These are phyloP conservation scores for Protomyctophum bolini DNA, from an alignment of 2,113 vertebrate genomes.

Conservation along the genomic window DNA sequence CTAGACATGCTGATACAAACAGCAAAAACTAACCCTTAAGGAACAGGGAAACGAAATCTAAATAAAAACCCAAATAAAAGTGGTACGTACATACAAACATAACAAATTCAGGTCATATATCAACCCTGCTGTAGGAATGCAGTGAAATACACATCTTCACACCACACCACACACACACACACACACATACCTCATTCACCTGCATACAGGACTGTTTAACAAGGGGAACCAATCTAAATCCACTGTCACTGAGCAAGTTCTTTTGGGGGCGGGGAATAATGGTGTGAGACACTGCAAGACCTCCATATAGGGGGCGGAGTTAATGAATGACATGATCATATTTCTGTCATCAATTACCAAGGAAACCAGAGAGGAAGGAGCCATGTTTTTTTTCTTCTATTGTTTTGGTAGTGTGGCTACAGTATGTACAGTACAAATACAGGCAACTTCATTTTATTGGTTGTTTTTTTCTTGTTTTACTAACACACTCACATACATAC, in stretches of 20 bases:
- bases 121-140: conserved; percentile 91
- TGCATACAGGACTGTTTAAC: conserved; percentile 87
- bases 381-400: conserved; percentile 52
- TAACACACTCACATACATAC: conserved; percentile 11
- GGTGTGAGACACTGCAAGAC: neutral
- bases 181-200: conserved; percentile 80
- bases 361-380: conserved; percentile 52
- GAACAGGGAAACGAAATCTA: conserved; percentile 35
- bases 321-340: conserved; percentile 46
- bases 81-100: conserved; percentile 64
- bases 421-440: conserved; percentile 93
- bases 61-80: conserved; percentile 20
- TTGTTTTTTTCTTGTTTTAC: conserved; percentile 34
- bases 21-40: conserved; percentile 70
- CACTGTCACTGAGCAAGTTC: conserved; percentile 85
- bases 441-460: conserved; percentile 84
- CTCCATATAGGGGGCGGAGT: neutral
- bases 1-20: conserved; percentile 90
- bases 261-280: conserved; percentile 12
- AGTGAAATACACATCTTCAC: conserved; percentile 82
- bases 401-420: conserved; percentile 96
- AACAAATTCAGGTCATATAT: conserved; percentile 86
- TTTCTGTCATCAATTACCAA: conserved; percentile 49
- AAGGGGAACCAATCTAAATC: conserved; percentile 90
- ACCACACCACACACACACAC: conserved; percentile 21